Evolutionary conservation across 2,113 vertebrate genomes (phyloP).

Genomic region (Onychostruthus taczanowskii): DNA sequence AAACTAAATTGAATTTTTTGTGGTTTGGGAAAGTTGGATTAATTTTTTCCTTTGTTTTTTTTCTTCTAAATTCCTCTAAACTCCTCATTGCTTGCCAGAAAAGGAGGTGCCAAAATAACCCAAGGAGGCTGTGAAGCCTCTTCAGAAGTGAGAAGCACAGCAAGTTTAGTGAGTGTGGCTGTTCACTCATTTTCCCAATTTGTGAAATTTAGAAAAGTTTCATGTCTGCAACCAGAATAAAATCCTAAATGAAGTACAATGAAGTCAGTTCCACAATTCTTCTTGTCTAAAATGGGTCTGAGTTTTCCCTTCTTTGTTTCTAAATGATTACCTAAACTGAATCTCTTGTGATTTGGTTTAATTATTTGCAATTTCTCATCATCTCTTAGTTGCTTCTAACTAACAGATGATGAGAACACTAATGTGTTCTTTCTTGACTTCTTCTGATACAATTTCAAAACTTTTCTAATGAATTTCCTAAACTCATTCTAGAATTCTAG

Average conservation of each 20-base stretch:
- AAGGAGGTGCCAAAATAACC: slow-evolving; percentile 12
- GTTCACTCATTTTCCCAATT: neutral
- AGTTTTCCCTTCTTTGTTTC: neutral
- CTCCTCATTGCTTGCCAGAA: neutral
- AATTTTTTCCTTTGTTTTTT: neutral
- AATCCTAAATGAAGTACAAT: neutral
- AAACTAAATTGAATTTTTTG: slow-evolving; percentile 1
- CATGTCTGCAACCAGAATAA: neutral
- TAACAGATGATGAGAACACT: neutral
- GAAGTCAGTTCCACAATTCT: neutral
- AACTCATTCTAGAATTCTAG: slow-evolving; percentile 4
- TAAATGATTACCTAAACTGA: neutral
- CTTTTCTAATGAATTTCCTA: neutral
- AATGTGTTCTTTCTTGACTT: neutral
- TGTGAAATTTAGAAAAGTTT: neutral
- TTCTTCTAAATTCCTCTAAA: neutral
- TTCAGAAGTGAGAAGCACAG: neutral
- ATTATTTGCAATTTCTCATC: neutral
- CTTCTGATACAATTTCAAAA: neutral
- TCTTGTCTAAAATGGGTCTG: neutral
- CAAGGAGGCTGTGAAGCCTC: neutral
- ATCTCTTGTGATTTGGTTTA: neutral
- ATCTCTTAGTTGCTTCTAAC: neutral
- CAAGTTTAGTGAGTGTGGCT: neutral
- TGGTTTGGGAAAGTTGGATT: slow-evolving; percentile 33